phyloP scores from a whole-genome alignment of 2,888 invertebrate genomes.

The Falcaria lacertinaria region DNA sequence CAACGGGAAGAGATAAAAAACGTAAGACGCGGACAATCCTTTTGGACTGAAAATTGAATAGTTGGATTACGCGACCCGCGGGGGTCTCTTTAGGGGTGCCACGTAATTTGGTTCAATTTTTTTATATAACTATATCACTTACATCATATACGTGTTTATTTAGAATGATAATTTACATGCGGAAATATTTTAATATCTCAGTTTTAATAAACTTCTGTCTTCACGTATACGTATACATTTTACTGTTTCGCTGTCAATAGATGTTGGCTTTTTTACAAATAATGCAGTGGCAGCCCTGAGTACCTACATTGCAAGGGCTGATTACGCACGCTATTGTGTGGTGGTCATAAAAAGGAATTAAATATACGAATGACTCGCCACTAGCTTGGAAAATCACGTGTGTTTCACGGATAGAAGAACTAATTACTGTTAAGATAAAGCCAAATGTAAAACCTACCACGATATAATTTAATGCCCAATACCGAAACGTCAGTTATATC shows the following conservation, averaged over 20 bases:
- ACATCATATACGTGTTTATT: too few relatives aligned
- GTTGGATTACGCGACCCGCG: slow-evolving; percentile 70
- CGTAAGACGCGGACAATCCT: slow-evolving; percentile 68
- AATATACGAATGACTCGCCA: slow-evolving; percentile 56
- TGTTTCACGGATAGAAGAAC: neutral
- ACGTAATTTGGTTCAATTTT: neutral
- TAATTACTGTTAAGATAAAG: too few relatives aligned
- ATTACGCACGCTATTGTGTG: slow-evolving; percentile 64
- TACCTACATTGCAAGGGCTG: slow-evolving; percentile 41
- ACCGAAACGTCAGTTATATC: too few relatives aligned
- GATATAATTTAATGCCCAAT: too few relatives aligned
- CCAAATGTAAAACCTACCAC: too few relatives aligned
- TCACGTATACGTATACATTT: too few relatives aligned
- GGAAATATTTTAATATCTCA: too few relatives aligned
- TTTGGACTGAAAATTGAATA: slow-evolving; percentile 75
- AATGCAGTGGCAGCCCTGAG: slow-evolving; percentile 26
- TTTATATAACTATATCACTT: neutral
- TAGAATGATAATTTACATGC: too few relatives aligned
- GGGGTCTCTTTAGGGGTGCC: slow-evolving; percentile 43
- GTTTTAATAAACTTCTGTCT: too few relatives aligned
- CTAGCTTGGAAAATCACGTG: slow-evolving; percentile 12
- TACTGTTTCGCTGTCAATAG: too few relatives aligned
- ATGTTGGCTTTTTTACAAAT: neutral
- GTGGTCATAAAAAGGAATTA: slow-evolving; percentile 66
- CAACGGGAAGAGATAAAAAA: slow-evolving; percentile 60